Evolutionary conservation across 2,888 invertebrate genomes (phyloP).

Genomic region (Drosophila fulvimacula): DNA sequence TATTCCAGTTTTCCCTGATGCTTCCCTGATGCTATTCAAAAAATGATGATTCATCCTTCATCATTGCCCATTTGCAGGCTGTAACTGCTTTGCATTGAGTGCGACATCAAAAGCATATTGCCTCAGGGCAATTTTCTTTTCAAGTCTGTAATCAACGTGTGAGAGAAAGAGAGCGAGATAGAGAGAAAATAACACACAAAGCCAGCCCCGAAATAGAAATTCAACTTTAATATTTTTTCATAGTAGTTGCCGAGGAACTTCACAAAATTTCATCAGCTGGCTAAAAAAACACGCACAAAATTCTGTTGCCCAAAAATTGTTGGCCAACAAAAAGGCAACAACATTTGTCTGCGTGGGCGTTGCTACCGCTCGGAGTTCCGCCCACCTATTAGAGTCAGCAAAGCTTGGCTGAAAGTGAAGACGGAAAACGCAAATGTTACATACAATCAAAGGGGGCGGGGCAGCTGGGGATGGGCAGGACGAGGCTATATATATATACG

Average conservation of each 20-base stretch:
- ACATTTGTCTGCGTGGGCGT: constrained; percentile 24
- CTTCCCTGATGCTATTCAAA: not conserved
- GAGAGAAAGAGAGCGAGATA: not conserved
- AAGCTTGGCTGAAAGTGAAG: constrained; percentile 63
- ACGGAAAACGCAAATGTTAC: constrained; percentile 21
- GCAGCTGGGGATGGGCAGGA: not conserved
- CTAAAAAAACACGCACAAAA: constrained; percentile 12
- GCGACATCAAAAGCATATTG: constrained; percentile 34
- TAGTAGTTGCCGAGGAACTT: constrained; percentile 7
- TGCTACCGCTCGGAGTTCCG: constrained; percentile 5
- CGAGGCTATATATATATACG: not conserved
- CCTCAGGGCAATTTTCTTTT: not conserved
- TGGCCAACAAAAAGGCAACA: constrained; percentile 14
- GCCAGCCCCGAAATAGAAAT: constrained; percentile 1
- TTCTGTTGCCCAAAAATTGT: constrained; percentile 34
- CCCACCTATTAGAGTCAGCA: constrained; percentile 12
- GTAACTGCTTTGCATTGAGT: constrained; percentile 6
- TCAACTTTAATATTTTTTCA: constrained; percentile 16
- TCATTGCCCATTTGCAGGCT: not conserved
- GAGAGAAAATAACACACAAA: not conserved
- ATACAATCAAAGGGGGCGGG: not conserved
- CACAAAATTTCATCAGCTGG: constrained; percentile 22
- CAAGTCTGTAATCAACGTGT: constrained; percentile 18
- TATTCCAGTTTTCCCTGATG: too few species aligned
- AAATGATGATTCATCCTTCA: not conserved